Conservation (phyloP, 1,140 invertebrate species). For the Ips nitidus region DNA sequence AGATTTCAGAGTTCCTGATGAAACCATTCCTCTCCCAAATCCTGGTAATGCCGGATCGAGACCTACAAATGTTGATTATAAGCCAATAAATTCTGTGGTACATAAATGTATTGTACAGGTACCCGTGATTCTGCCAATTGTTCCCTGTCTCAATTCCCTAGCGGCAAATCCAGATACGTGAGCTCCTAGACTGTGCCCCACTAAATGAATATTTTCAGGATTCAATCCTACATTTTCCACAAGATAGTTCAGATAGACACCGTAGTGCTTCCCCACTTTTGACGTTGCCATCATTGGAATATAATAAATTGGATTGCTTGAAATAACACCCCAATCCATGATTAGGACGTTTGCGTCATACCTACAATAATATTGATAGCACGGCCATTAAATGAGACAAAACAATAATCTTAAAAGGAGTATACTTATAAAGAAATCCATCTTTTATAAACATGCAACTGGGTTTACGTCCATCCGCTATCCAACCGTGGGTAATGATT, state of each 20-base stretch:
- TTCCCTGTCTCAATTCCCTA: constrained; percentile 56
- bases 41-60: constrained; percentile 76
- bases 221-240: constrained; percentile 54
- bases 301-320: constrained; percentile 66
- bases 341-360: constrained; percentile 66
- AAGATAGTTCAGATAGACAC: constrained; percentile 62
- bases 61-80: constrained; percentile 48
- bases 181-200: constrained; percentile 86
- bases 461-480: constrained; percentile 56
- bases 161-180: constrained; percentile 87
- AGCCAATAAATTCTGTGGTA: background rate
- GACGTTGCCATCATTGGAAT: constrained; percentile 64
- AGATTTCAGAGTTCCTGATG: constrained; percentile 60
- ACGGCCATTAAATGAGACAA: background rate
- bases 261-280: constrained; percentile 63
- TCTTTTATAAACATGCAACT: constrained; percentile 53
- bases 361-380: constrained; percentile 25
- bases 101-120: constrained; percentile 7
- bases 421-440: constrained; percentile 51
- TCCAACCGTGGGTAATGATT: constrained; percentile 76
- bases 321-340: constrained; percentile 63
- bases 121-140: constrained; percentile 65
- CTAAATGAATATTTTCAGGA: constrained; percentile 62
- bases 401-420: background rate
- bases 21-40: constrained; percentile 61